Evolutionary conservation across 92 coral and sea anemone species (phyloP), one percentile per base, ranked within the genome.

Genomic region (Heliopora coerulea): DNA sequence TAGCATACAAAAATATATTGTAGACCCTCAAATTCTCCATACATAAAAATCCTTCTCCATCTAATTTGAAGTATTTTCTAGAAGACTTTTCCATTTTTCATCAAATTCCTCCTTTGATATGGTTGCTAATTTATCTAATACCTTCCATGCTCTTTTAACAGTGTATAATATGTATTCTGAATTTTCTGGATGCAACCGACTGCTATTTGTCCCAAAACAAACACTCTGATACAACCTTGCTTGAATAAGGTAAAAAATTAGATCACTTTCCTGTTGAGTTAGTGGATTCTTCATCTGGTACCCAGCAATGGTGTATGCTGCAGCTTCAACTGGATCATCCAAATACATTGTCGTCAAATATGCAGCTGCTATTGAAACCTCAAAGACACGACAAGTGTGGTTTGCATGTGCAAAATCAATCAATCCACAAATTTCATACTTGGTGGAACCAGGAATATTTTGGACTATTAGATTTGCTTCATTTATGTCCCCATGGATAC

Each of bases 401-500:
- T 85, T 80, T 33, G 54, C 49, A 59, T 88, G 89, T 44, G 73
- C 85, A 66, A 88, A 74, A 80, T 88, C 93, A 27, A 88, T 73
- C 42, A 85, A 66, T 62, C 87, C 87, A 54, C 62, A 48, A 18
- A 68, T 37, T 25, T 39, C 74, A 19, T 31, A 13, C 30, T 79
- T 27, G 28, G 59, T 63, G 18, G 20, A 48, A 11, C 65, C 77
- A 0, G 81, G 34, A 34, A 52, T 42, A 21, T 72, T 65, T 40
- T 64, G 69, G 30, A 82, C 74, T 27, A 88, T 30, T 0, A 85
- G 69, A 24, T 88, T 88, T 17, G 56, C 61, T 29, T 69, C 81
- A 56, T 75, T 88, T 48, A 84, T 66, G 28, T 88, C 93, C 13
- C 89, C 93, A 52, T 85, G 89, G 65, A 88, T 88, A 40, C 84